Evolutionary conservation across 2,113 vertebrate species (phyloP).

Genomic region (Rhagologus leucostigma): DNA sequence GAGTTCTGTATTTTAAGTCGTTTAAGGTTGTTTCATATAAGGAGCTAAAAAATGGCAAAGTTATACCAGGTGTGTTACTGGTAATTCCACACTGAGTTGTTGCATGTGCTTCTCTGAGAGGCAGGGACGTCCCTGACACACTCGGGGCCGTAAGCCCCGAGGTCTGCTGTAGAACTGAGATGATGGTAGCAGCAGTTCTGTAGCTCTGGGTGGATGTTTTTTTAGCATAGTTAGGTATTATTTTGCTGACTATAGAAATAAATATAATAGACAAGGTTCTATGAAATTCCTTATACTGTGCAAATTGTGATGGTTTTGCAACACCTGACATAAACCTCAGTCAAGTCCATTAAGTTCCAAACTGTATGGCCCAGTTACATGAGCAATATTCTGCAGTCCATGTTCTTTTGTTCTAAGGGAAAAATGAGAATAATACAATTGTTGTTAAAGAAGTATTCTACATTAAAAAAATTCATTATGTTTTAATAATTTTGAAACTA

Average conservation of each 20-base stretch:
- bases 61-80: background rate
- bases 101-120: accelerated
- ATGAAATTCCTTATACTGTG: background rate
- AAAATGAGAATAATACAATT: background rate
- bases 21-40: background rate
- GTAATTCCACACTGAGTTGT: background rate
- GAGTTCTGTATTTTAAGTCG: background rate
- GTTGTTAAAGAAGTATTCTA: background rate
- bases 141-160: accelerated
- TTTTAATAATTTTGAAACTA: background rate
- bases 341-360: background rate
- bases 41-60: background rate
- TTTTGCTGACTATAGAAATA: background rate
- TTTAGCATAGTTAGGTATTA: background rate
- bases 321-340: background rate
- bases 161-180: background rate
- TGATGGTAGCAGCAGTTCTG: background rate
- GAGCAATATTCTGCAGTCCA: background rate
- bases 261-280: background rate
- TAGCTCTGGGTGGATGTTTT: background rate
- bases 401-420: background rate
- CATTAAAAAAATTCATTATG: background rate
- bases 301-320: background rate
- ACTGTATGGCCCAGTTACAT: background rate
- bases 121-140: accelerated